These are phyloP conservation scores for Apodemia zela DNA, from an alignment of 2,888 invertebrate species.

Conservation along the genomic window DNA sequence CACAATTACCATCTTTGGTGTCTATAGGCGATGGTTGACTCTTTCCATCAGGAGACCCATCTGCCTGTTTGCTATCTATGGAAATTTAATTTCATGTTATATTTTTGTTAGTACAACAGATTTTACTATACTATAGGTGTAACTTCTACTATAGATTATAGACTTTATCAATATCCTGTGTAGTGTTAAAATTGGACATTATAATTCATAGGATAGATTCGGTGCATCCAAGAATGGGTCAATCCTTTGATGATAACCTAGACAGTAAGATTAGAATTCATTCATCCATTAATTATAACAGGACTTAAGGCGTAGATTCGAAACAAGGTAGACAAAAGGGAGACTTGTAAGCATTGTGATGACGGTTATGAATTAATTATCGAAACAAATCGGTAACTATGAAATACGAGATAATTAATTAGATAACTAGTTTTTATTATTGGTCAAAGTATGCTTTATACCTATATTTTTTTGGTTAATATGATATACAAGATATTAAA, in stretches of 20 bases:
- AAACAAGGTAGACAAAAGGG: background rate
- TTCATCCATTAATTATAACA: conserved; percentile 7
- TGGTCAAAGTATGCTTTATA: no score
- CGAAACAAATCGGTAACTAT: background rate
- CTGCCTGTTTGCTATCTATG: no score
- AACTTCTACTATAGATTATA: no score
- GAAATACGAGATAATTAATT: background rate
- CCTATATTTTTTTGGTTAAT: no score
- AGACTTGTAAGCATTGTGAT: conserved; percentile 6
- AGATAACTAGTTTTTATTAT: background rate
- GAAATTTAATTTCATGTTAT: no score
- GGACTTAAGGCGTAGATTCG: background rate
- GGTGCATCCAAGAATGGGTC: background rate
- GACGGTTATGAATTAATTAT: conserved; percentile 9
- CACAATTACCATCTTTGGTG: no score
- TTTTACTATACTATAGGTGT: no score
- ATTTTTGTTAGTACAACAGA: no score
- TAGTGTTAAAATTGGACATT: background rate
- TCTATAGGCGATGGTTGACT: no score
- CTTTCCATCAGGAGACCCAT: no score
- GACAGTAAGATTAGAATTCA: background rate
- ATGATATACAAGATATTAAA: no score
- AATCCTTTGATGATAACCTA: background rate
- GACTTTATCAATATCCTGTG: no score
- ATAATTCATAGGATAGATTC: background rate